phyloP scores from a whole-genome alignment of 2,113 vertebrate species.

The Thunnus maccoyii region DNA sequence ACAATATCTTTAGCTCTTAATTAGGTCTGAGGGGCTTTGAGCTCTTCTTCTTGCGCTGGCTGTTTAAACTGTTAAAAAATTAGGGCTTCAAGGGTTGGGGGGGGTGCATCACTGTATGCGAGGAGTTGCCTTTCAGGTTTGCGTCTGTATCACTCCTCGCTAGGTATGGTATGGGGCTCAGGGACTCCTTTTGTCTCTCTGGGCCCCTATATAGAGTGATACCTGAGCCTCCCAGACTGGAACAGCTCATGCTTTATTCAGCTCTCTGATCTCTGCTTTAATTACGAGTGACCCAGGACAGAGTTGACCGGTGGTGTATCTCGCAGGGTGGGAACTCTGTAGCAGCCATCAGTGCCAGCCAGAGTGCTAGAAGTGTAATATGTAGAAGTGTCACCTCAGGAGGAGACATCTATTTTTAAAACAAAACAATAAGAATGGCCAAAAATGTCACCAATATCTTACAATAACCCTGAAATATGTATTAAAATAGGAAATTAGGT shows the following conservation, averaged over 20 bases:
- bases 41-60: slow-evolving; percentile 37
- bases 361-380: neutral
- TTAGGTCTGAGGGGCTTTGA: slow-evolving; percentile 69
- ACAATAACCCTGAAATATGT: neutral
- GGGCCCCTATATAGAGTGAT: slow-evolving; percentile 55
- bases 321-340: slow-evolving; percentile 37
- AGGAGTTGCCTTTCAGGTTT: slow-evolving; percentile 71
- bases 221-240: slow-evolving; percentile 68
- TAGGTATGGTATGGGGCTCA: slow-evolving; percentile 42
- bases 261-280: slow-evolving; percentile 77
- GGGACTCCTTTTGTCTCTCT: slow-evolving; percentile 72
- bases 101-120: slow-evolving; percentile 34
- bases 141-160: slow-evolving; percentile 40
- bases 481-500: neutral
- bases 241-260: slow-evolving; percentile 81
- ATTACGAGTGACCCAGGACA: slow-evolving; percentile 68
- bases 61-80: slow-evolving; percentile 45
- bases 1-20: slow-evolving; percentile 68
- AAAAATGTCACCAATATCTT: neutral
- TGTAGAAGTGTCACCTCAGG: neutral
- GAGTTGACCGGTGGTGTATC: slow-evolving; percentile 12
- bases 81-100: neutral
- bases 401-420: neutral
- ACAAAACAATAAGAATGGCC: neutral
- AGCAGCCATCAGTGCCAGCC: neutral